A percentile compares a stretch with the other conserved stretches of the same genome.
phyloP scores from a whole-genome alignment of 2,797 vertebrate species.

The Xiphophorus birchmanni region DNA sequence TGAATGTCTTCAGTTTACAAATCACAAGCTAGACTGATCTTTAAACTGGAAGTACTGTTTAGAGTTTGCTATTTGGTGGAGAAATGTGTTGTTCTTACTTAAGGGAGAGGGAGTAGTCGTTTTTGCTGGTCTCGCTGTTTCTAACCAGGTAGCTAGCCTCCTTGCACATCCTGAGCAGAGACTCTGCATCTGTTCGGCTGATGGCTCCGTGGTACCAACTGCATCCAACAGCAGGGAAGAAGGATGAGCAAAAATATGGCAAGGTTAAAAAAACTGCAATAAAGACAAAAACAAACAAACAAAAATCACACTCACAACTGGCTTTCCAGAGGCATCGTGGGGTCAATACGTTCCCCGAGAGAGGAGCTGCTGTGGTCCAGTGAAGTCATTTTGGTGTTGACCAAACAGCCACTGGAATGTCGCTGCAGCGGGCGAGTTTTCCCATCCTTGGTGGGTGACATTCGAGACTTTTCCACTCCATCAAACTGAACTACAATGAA shows the following conservation, averaged over 20 bases:
- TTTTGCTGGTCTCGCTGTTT: constrained; percentile 98
- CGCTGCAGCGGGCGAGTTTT: constrained; percentile 87
- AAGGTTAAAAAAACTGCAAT: not conserved
- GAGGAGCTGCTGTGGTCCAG: constrained; percentile 83
- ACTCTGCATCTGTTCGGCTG: constrained; percentile 95
- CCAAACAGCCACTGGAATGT: constrained; percentile 88
- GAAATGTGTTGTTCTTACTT: constrained; percentile 85
- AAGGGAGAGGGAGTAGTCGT: constrained; percentile 97
- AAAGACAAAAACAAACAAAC: constrained; percentile 1
- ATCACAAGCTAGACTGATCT: not conserved
- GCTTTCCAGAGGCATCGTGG: constrained; percentile 92
- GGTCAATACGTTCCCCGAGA: constrained; percentile 91
- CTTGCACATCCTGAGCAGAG: constrained; percentile 93
- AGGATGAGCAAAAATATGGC: not conserved
- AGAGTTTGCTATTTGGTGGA: not conserved
- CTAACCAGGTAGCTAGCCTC: constrained; percentile 98
- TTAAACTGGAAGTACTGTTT: not conserved
- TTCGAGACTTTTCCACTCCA: constrained; percentile 84
- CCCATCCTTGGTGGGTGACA: constrained; percentile 90
- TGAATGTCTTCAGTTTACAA: not conserved
- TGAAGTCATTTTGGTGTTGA: constrained; percentile 86
- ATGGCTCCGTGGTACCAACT: constrained; percentile 99
- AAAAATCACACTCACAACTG: constrained; percentile 89
- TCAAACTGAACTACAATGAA: constrained; percentile 88
- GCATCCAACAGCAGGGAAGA: constrained; percentile 4